phyloP scores from a whole-genome alignment of 2,113 vertebrate species.

The Nesogale talazaci region DNA sequence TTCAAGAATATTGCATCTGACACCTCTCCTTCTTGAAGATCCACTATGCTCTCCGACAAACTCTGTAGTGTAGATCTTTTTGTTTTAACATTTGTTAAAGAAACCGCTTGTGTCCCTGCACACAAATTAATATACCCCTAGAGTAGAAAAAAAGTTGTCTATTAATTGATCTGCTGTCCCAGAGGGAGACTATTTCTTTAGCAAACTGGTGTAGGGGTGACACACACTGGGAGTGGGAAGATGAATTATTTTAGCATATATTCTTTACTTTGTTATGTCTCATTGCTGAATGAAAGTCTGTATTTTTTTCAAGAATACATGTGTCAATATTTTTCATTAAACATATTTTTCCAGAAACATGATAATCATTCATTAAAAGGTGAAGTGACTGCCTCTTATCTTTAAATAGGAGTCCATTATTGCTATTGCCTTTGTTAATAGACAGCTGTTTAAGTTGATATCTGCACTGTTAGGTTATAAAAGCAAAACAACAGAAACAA shows the following conservation, averaged over 20 bases:
- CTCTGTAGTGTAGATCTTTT: background rate
- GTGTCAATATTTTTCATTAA: no score
- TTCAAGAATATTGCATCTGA: background rate
- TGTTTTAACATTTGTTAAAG: background rate
- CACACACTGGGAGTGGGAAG: background rate
- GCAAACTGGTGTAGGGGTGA: background rate
- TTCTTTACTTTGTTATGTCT: no score
- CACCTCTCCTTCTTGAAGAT: background rate
- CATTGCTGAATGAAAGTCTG: no score
- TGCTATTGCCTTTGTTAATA: no score
- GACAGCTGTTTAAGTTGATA: no score
- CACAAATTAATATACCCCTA: background rate
- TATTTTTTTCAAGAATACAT: no score
- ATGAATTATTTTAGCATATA: background rate
- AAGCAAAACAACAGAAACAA: no score
- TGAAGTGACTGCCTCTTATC: no score
- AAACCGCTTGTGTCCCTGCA: background rate
- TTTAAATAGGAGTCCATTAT: no score
- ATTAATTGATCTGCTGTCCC: background rate
- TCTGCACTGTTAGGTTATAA: no score
- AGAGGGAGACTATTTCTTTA: constrained; percentile 1
- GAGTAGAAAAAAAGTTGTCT: background rate
- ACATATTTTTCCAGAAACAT: no score
- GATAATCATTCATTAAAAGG: no score
- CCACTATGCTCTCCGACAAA: background rate